Evolutionary conservation across 2,888 invertebrate genomes (phyloP).

Genomic region (Tortricodes alternella): DNA sequence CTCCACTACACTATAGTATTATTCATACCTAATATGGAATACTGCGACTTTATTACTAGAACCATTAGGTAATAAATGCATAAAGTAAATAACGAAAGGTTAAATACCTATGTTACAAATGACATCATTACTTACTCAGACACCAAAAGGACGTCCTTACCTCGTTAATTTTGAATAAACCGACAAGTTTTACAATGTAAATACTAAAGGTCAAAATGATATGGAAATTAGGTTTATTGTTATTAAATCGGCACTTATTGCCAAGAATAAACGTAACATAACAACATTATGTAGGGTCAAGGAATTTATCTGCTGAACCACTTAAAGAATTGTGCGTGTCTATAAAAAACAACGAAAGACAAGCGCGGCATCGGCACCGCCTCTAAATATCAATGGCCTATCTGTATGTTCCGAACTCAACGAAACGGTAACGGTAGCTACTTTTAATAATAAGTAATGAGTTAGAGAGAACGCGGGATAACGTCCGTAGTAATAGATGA

Average conservation of each 20-base stretch:
- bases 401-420: constrained; percentile 45
- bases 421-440: constrained; percentile 63
- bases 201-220: not conserved
- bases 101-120: not conserved
- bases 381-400: constrained; percentile 15
- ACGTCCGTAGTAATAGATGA: constrained; percentile 53
- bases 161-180: not conserved
- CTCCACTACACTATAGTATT: no score
- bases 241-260: not conserved
- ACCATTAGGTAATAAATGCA: not conserved
- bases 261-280: not conserved
- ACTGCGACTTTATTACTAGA: not conserved
- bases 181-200: not conserved
- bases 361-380: no score
- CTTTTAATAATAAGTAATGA: constrained; percentile 77
- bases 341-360: no score
- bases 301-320: no score
- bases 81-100: not conserved
- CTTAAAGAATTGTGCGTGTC: no score
- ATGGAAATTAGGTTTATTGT: not conserved
- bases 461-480: constrained; percentile 63
- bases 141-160: not conserved
- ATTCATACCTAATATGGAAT: not conserved
- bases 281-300: not conserved
- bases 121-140: not conserved